Base-by-base conservation (phyloP, 2,888 invertebrate genomes). In the Tubiluchus corallicola region DNA sequence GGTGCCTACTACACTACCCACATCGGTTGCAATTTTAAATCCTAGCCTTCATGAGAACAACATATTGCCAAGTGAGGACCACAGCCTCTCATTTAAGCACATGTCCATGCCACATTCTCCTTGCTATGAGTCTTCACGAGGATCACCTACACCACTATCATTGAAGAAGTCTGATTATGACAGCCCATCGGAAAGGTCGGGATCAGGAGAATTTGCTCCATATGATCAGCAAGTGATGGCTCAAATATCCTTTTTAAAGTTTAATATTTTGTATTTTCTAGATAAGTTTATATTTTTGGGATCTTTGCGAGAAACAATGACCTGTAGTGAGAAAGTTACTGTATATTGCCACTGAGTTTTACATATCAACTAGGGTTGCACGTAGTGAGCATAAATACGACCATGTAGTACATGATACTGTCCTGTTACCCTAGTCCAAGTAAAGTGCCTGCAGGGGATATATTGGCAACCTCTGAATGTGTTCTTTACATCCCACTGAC, bases 21-120 rank as follows among this genome's bases (percentile, higher is more conserved):
- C 90, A 48, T 83, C 87, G 50, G 90, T 92, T 61, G 90, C 92
- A 63, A 90, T 92, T 65, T 84, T 90, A 48, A 92, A 92, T 68
- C 92, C 92, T 47, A 82, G 85, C 62, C 74, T 92, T 56, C 87
- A 88, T 71, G 83, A 85, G 71, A n/a, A 9, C 29, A 9, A n/a
- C 29, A n/a, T n/a, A n/a, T n/a, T n/a, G n/a, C 9, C 9, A 20
- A 50, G 52, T 19, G 51, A 54, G 5, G 47, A 50, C 20, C 40
- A 45, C 17, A 49, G 9, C 9, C 9, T 29, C 29, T 29, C n/a
- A 9, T 9, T 9, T n/a, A 9, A n/a, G 29, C 29, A n/a, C 29
- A 29, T 29, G 29, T 9, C 29, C 9, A 29, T 29, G 29, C 9
- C 29, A n/a, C 9, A n/a, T 29, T 29, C 29, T n/a, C 29, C 29